These are phyloP conservation scores for Spheniscus mendiculus DNA, from an alignment of 2,113 vertebrate genomes.

Conservation along the genomic window DNA sequence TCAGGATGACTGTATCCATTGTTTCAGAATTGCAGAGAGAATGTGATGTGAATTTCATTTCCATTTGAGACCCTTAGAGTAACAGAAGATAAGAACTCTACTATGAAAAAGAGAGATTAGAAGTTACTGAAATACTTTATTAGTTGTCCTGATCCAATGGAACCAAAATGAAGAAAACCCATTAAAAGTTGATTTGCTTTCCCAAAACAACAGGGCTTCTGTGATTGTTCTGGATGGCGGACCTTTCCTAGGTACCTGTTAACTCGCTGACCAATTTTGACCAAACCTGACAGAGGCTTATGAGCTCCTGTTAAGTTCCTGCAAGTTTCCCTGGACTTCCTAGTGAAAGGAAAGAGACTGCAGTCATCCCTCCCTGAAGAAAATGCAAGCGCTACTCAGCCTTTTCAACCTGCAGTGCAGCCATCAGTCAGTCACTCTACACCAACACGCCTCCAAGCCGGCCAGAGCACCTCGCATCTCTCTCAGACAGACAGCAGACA, in stretches of 20 bases:
- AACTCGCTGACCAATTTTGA: not conserved
- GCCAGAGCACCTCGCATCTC: not conserved
- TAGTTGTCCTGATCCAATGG: not conserved
- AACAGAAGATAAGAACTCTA: not conserved
- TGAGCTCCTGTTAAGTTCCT: not conserved
- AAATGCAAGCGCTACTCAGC: not conserved
- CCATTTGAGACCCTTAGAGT: not conserved
- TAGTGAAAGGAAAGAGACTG: not conserved
- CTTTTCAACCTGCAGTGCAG: not conserved
- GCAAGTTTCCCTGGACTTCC: not conserved
- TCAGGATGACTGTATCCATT: not conserved
- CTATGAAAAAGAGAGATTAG: not conserved
- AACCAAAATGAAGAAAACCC: not conserved
- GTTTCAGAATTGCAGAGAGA: not conserved
- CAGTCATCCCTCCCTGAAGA: not conserved
- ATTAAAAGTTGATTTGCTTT: not conserved
- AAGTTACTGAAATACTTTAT: not conserved
- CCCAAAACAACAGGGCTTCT: not conserved
- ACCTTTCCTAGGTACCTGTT: not conserved
- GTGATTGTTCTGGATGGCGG: not conserved
- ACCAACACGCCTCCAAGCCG: not conserved
- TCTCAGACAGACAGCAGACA: not conserved
- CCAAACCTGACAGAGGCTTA: not conserved
- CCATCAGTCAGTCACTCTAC: not conserved
- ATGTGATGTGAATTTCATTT: not conserved